Percentiles rank a stretch among this genome's conserved stretches.
Conservation (phyloP, 2,797 vertebrate genomes). For the Semotilus atromaculatus region DNA sequence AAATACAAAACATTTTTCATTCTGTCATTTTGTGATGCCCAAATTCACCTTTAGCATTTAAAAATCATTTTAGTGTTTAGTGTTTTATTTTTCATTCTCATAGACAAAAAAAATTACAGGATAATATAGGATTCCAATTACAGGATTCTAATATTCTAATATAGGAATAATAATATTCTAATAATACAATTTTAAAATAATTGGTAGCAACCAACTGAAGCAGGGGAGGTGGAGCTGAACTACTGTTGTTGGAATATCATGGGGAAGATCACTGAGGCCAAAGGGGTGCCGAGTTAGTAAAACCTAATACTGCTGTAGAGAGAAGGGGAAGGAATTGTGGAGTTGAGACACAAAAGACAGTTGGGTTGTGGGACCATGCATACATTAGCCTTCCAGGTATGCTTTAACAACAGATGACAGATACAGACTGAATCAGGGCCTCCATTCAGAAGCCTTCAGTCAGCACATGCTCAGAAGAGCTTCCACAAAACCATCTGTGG, state of each 20-base stretch:
- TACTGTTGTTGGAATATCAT: background rate
- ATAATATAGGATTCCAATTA: too few species aligned
- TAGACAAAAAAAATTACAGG: background rate
- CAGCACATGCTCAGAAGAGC: slow-evolving; percentile 10
- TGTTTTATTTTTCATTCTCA: background rate
- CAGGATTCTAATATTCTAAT: background rate
- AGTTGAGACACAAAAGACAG: background rate
- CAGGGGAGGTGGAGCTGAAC: slow-evolving; percentile 28
- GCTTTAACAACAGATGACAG: background rate
- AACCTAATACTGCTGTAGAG: slow-evolving; percentile 23
- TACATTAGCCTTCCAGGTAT: slow-evolving; percentile 10
- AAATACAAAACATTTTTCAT: background rate
- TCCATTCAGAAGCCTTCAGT: background rate
- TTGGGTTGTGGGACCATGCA: background rate
- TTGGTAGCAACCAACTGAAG: slow-evolving; percentile 3
- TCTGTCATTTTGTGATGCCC: background rate
- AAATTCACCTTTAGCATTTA: background rate
- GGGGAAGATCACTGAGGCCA: slow-evolving; percentile 46
- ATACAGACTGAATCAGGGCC: background rate
- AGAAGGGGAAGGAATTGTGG: slow-evolving; percentile 26
- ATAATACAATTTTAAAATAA: background rate
- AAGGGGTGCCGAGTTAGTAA: slow-evolving; percentile 41
- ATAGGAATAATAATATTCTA: too few species aligned
- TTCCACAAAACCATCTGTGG: slow-evolving; percentile 32
- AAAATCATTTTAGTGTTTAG: background rate